A percentile compares a stretch with the other conserved stretches of the same genome.
Conservation (phyloP, 2,113 vertebrate species). For the Amazona vittata region DNA sequence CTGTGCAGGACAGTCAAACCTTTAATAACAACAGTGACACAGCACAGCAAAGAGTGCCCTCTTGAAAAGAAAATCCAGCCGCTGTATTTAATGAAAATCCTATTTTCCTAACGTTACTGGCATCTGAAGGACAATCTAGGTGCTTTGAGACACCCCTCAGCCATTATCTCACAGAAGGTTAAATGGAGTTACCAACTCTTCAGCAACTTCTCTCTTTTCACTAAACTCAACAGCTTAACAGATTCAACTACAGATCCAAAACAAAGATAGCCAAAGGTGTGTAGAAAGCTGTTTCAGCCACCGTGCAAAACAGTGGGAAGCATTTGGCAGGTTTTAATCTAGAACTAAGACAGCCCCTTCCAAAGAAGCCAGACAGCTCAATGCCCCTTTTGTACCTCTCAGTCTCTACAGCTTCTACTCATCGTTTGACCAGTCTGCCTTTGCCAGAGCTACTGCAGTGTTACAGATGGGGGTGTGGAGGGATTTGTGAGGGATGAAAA, state of each 20-base stretch:
- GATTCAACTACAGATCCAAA: conserved; percentile 15
- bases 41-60: background rate
- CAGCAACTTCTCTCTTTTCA: conserved; percentile 19
- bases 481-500: background rate
- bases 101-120: conserved; percentile 2
- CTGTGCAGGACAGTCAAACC: conserved; percentile 11
- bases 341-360: conserved; percentile 6
- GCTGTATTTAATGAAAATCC: conserved; percentile 14
- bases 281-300: background rate
- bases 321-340: background rate
- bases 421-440: background rate
- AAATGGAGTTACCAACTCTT: conserved; percentile 32
- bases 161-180: conserved; percentile 34
- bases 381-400: conserved; percentile 19
- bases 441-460: background rate
- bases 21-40: conserved; percentile 59
- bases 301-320: background rate
- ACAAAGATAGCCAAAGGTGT: background rate
- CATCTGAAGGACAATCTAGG: conserved; percentile 26
- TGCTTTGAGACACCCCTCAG: background rate
- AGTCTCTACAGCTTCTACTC: background rate
- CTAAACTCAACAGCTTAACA: background rate
- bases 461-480: fast-evolving
- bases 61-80: conserved; percentile 6
- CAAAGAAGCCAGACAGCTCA: background rate